Evolutionary conservation across 2,113 vertebrate species (phyloP), one percentile per base, ranked within the genome.

Genomic region (Platycercus adscitus): DNA sequence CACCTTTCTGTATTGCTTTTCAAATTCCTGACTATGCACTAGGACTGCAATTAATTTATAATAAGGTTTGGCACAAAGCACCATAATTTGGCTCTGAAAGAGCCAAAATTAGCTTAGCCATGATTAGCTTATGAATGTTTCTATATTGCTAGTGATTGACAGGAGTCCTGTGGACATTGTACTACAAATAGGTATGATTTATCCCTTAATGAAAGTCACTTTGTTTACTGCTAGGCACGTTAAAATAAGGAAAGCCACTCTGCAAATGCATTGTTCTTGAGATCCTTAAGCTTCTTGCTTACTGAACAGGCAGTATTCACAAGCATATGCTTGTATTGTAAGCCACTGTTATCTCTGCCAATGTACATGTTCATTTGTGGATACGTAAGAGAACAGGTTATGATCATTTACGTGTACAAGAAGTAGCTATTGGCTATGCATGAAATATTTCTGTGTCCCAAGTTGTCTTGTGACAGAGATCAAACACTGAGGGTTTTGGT

Each of bases 101-200:
- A 95, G 80, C 77, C 88, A 96, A 94, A 95, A 96, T 91, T 97
- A 95, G 86, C 91, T 92, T 85, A 84, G 88, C 81, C 81, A 89
- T 66, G 77, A 96, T 96, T 96, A 96, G 93, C 90, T 93, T 96
- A 95, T 96, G 95, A 95, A 96, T 96, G 85, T 96, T 96, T 79
- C 93, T 93, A 2, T 91, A 55, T 81, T 87, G 65, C 53, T 79
- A 18, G 66, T 89, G 83, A 95, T 85, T 96, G 96, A 97, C 83
- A 87, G 81, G 17, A 95, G 66, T 92, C 93, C 84, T 3, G 8
- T 29, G 65, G 94, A 95, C 81, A 65, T 92, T 4, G 0, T 85
- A 47, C 73, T 79, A 33, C 90, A 91, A 96, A 94, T 91, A 84
- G 70, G 70, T 92, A 88, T 26, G 76, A 88, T 92, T 69, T 88